Base-by-base conservation (phyloP, 2,888 invertebrate genomes). In the Mycogona germanica region DNA sequence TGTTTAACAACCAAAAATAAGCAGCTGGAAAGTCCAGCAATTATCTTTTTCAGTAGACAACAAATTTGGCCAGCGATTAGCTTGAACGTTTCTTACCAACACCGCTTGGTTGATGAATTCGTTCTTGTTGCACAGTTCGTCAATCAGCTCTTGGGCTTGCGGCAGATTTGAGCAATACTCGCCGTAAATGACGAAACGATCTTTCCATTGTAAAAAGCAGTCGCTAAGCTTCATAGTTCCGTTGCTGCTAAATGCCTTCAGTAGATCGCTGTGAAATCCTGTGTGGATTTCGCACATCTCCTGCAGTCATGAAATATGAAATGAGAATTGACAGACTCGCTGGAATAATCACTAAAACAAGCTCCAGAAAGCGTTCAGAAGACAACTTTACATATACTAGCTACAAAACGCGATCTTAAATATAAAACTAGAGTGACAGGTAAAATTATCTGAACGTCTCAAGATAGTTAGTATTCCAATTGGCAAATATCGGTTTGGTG, bases 101-200 rank as follows among this genome's bases (percentile, higher is more conserved):
- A 87, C 74, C 67, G 78, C 79, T 62, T 79, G 79, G 64, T 77
- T 79, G 59, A 86, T 74, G 3, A 70, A 65, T 58, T 78, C 78
- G 65, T 80, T 82, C 57, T 76, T 78, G 28, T 78, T 75, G 62
- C 84, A 84, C 4, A 83, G 67, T 40, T 83, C 80, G 69, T 89
- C 88, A 55, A 97, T 77, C 55, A 81, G 75, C 59, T 82, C 82
- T 67, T 92, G 89, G n/a, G 95, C 93, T 51, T 76, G 75, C 1
- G 91, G 85, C 57, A 98, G 77, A 70, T 92, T 89, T 45, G 95
- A 87, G 73, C 97, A 97, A 71, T 95, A 98, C 66, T 87, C 86
- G 14, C 95, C 96, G 67, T 98, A 98, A 53, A 92, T 78, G 32
- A 96, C 78, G 68, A 98, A 84, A 57, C 84, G 81, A 67, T 89